These are phyloP conservation scores for Karalla daura DNA, from an alignment of 2,797 vertebrate genomes.

Conservation along the genomic window DNA sequence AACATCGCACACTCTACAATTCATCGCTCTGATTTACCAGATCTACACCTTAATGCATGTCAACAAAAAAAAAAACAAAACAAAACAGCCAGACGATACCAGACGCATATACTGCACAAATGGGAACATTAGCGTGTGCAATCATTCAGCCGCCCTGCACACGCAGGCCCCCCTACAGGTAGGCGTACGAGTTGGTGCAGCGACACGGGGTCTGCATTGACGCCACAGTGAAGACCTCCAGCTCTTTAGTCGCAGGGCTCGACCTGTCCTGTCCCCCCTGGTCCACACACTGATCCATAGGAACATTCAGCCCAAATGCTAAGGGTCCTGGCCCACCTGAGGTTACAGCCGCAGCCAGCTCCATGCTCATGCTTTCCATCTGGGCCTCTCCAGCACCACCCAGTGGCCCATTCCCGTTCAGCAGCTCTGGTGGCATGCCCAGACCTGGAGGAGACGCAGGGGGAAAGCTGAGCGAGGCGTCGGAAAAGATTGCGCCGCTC, in stretches of 20 bases:
- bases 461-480: not conserved
- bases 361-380: slow-evolving; percentile 91
- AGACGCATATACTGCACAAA: slow-evolving; percentile 46
- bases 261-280: slow-evolving; percentile 83
- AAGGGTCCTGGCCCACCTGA: slow-evolving; percentile 98
- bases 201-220: slow-evolving; percentile 98
- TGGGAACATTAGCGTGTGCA: slow-evolving; percentile 32
- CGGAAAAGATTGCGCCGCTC: not conserved
- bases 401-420: slow-evolving; percentile 76
- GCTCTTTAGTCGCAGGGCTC: slow-evolving; percentile 89
- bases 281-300: slow-evolving; percentile 83
- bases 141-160: slow-evolving; percentile 8
- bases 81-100: slow-evolving; percentile 29
- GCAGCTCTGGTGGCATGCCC: slow-evolving; percentile 70
- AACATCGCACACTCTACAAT: slow-evolving; percentile 40
- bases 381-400: slow-evolving; percentile 83
- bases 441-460: slow-evolving; percentile 59
- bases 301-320: slow-evolving; percentile 89
- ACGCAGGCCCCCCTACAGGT: slow-evolving; percentile 81
- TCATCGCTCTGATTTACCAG: slow-evolving; percentile 38
- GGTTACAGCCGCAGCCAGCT: slow-evolving; percentile 85
- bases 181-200: slow-evolving; percentile 97
- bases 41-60: slow-evolving; percentile 35
- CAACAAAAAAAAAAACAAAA: slow-evolving; percentile 10
- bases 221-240: slow-evolving; percentile 96